Conservation (phyloP, 1,140 invertebrate species). For the Procambarus virginalis region DNA sequence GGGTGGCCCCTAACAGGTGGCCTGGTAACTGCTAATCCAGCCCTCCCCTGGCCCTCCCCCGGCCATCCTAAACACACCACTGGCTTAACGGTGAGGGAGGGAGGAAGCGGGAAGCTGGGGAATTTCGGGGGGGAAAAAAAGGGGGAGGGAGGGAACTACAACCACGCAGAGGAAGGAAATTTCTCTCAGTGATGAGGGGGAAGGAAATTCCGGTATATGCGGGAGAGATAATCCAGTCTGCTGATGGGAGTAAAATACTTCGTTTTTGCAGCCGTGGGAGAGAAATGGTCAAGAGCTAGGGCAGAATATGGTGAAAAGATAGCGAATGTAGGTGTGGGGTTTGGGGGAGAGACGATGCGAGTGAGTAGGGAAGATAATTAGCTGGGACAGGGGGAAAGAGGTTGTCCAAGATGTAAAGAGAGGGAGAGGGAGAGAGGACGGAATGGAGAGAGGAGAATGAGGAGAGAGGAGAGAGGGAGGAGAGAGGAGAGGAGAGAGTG, state of each 20-base stretch:
- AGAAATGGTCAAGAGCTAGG: background rate
- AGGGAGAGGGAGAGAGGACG: too few relatives aligned
- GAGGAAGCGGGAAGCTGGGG: background rate
- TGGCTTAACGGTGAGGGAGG: background rate
- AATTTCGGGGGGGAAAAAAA: background rate
- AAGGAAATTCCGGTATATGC: background rate
- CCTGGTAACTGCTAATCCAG: background rate
- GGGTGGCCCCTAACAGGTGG: too few relatives aligned
- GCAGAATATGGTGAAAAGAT: background rate
- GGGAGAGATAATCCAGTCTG: background rate
- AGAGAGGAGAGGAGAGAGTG: too few relatives aligned
- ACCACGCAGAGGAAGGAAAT: background rate
- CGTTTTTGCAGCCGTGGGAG: background rate
- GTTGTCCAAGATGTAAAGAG: too few relatives aligned
- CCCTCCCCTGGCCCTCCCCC: background rate
- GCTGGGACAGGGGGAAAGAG: background rate
- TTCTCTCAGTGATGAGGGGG: background rate
- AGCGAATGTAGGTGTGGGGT: background rate
- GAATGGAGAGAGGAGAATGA: too few relatives aligned
- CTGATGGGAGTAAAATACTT: background rate
- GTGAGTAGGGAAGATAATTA: background rate
- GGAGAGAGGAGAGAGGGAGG: too few relatives aligned
- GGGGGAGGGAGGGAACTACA: background rate
- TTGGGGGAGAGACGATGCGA: background rate
- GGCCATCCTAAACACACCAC: background rate